Percentiles rank a stretch among this genome's conserved stretches.
phyloP scores from a whole-genome alignment of 1,140 invertebrate species.

The Neocloeon triangulifer region DNA sequence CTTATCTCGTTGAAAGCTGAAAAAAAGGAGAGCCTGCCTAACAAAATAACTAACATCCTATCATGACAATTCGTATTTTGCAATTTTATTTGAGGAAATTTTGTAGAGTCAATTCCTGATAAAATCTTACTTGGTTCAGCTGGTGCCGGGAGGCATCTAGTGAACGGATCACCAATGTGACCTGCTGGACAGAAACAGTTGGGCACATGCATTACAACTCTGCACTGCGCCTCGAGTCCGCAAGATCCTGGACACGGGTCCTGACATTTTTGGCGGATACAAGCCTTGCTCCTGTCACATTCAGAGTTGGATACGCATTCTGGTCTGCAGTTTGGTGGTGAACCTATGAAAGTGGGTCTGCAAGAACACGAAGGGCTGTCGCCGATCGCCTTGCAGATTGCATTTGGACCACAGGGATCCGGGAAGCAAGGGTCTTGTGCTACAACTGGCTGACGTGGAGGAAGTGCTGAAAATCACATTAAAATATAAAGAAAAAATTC shows the following conservation, averaged over 20 bases:
- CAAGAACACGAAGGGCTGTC: slow-evolving; percentile 21
- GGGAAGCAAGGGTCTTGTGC: slow-evolving; percentile 32
- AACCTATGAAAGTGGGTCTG: slow-evolving; percentile 11
- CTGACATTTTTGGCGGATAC: slow-evolving; percentile 14
- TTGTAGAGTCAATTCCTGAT: slow-evolving; percentile 18
- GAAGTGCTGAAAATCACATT: slow-evolving; percentile 11
- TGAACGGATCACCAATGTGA: slow-evolving; percentile 26
- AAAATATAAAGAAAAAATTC: not conserved
- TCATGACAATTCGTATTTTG: slow-evolving; percentile 12
- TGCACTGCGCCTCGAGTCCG: slow-evolving; percentile 24
- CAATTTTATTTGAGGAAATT: slow-evolving; percentile 12
- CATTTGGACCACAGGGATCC: slow-evolving; percentile 48
- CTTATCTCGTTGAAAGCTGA: slow-evolving; percentile 15
- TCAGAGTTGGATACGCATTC: slow-evolving; percentile 14
- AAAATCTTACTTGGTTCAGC: too few relatives aligned
- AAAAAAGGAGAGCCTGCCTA: slow-evolving; percentile 13
- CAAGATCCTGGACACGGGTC: slow-evolving; percentile 18
- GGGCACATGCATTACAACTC: slow-evolving; percentile 27
- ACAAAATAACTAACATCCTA: slow-evolving; percentile 6
- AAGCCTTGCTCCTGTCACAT: slow-evolving; percentile 15
- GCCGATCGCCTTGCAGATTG: slow-evolving; percentile 28
- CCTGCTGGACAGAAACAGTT: slow-evolving; percentile 28
- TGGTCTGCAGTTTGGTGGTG: slow-evolving; percentile 9
- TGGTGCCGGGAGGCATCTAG: slow-evolving; percentile 15
- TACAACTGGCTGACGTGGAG: slow-evolving; percentile 10